Evolutionary conservation across 92 coral and sea anemone species (phyloP), one percentile per base, ranked within the genome.

Genomic region (Pocillopora grandis): DNA sequence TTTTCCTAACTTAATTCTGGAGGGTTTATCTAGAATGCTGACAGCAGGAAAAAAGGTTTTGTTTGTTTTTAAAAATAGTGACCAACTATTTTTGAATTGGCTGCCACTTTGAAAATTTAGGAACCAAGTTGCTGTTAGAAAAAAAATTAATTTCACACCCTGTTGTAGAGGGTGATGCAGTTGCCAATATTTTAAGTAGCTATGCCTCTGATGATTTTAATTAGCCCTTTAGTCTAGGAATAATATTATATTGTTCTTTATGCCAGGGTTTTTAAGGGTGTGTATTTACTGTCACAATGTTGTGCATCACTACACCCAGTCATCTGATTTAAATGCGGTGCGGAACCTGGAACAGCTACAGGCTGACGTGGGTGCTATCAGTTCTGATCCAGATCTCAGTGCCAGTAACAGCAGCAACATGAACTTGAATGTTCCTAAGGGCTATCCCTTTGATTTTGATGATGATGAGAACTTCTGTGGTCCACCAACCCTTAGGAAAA

Each of bases 231-330:
- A 10, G 72, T 31, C 13, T 11, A 12, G 18, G 21, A 66, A 66
- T 66, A 3, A 66, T 31, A 20, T 66, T 66, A 10, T 10, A 0
- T 66, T 82, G 48, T 72, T 14, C 56, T 17, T 64, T 12, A 23
- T 86, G 48, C 10, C 75, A 96, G 99, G 99, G 62, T 93, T 90
- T 27, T 87, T 96, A 19, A 91, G 99, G 58, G 99, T 92, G 15
- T 96, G 99, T 89, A 92, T 91, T 37, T 96, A 94, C 75, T 96
- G 99, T 74, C 82, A 91, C 88, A 96, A 96, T 88, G 89, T 96
- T 1, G 96, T 94, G 9, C 88, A 90, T 74, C 83, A 92, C 2
- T 97, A 97, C 87, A 97, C 97, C 21, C 98, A 93, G 67, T 79
- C 94, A 61, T 80, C 98, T 69, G 98, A 94, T 63, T 71, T 85